Evolutionary conservation across 1,140 invertebrate genomes (phyloP), one percentile per base, ranked within the genome.

Genomic region (Drosophila setifemur): DNA sequence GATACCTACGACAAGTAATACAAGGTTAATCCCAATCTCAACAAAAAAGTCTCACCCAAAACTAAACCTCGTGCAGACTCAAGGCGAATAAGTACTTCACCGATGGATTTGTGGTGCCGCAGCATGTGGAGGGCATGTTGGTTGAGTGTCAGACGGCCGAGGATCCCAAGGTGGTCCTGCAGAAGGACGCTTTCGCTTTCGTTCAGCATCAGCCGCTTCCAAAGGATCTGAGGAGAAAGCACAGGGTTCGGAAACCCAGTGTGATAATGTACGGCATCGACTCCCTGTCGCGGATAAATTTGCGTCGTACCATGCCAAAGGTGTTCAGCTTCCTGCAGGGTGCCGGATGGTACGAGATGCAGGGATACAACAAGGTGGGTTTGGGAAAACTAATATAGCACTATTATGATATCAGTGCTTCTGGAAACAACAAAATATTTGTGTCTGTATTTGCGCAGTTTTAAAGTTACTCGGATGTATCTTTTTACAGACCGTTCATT

Each of bases 301-400:
- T 91, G 82, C 50, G 57, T 1, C 77, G 82, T 0, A 75, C 66
- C 68, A 75, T 75, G 54, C 57, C 77, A 45, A 73, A 63, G 81
- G 66, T 73, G 1, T 48, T 68, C 2, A 35, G 44, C 0, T 82
- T 73, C 23, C 52, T 86, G 0, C 49, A 49, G 0, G 47, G 45
- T 7, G 3, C 12, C 0, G 58, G 63, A 8, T 79, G 83, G 76
- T 63, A 61, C 29, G 74, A 89, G 26, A 44, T 83, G 61, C 44
- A 73, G 42, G 79, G 76, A n/a, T 88, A 85, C 33, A 88, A 73
- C 16, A 87, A 87, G 50, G 48, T 81, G 0, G 5, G 25, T 7
- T 19, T 18, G 9, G 18, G n/a, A n/a, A n/a, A n/a, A n/a, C n/a
- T n/a, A n/a, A n/a, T n/a, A n/a, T n/a, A n/a, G n/a, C n/a, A n/a